Conservation (phyloP, 1,140 invertebrate genomes). For the Thaumatotibia leucotreta region DNA sequence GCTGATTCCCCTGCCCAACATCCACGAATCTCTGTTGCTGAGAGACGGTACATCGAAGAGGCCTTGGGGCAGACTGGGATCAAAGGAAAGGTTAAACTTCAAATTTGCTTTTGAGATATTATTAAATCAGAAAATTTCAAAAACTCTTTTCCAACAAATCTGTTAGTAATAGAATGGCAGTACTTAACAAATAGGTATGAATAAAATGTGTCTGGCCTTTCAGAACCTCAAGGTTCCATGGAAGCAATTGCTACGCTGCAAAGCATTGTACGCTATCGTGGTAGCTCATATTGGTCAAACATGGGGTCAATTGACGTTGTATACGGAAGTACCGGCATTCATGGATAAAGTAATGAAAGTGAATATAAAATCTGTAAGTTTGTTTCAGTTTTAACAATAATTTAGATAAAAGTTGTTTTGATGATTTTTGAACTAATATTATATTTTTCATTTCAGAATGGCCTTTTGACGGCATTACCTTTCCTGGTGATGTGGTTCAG, state of each 20-base stretch:
- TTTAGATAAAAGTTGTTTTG: no score
- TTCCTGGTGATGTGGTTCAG: constrained; percentile 81
- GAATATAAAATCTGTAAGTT: constrained; percentile 82
- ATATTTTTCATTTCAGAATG: constrained; percentile 84
- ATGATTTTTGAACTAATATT: no score
- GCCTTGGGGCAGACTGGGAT: constrained; percentile 42
- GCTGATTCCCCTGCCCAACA: constrained; percentile 59
- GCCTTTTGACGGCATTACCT: constrained; percentile 82
- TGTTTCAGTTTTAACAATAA: no score
- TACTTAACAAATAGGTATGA: no score
- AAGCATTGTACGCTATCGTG: constrained; percentile 87
- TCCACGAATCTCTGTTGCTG: constrained; percentile 48
- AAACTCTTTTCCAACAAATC: no score
- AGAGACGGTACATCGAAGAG: constrained; percentile 60
- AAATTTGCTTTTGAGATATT: no score
- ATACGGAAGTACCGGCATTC: constrained; percentile 92
- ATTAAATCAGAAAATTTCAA: no score
- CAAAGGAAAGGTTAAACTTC: constrained; percentile 26
- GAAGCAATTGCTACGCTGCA: constrained; percentile 82
- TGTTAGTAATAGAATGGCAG: no score
- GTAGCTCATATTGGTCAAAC: constrained; percentile 88
- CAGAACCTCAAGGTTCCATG: constrained; percentile 80
- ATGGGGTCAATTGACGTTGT: constrained; percentile 92
- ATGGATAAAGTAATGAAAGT: constrained; percentile 88
- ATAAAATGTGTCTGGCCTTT: no score